Base-by-base conservation (phyloP, 1,140 invertebrate genomes). In the Apis laboriosa region DNA sequence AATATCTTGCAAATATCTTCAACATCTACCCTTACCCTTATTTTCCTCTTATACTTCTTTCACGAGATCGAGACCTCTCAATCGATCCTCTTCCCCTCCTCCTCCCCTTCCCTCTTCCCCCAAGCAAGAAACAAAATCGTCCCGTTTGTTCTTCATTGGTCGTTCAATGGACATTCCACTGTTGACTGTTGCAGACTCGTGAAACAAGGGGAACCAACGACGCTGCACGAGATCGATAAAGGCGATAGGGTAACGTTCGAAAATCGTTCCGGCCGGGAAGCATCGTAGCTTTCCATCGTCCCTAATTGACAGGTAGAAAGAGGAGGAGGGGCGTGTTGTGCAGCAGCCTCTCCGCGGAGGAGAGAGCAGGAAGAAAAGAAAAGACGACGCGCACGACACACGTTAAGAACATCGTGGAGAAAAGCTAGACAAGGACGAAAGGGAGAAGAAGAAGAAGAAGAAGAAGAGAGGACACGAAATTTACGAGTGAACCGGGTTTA, bases 231-330 rank as follows among this genome's bases (percentile, higher is more conserved):
- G 61, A 71, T 86, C 84, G 85, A 60, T 77, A 63, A 74, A 61
- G 58, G 51, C 77, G 74, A 60, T 68, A 66, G 80, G 77, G 85
- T 86, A 87, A 88, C 80, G 85, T 75, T 74, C 75, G 89, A 88
- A 87, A 90, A 91, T 89, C 88, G 80, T 84, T 78, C 67, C 63
- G 67, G 82, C 66, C 77, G 72, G 85, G 76, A 87, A 90, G 88
- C 84, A 49, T 75, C 77, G 84, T 74, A 84, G 77, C 85, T 89
- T 80, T 91, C 88, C 89, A 88, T 93, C 87, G 87, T 75, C 73
- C 84, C 81, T 93, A 93, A 93, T 92, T 92, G 92, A 93, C 91
- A 92, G 86, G 72, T 68, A 72, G 85, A 70, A 58, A 66, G 83
- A 68, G 34, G 78, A 43, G 34, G 51, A 13, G 8, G 28, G 1